A percentile compares a stretch with the other conserved stretches of the same genome.
Conservation (phyloP, 2,888 invertebrate species). For the Trichopoda pennipes region DNA sequence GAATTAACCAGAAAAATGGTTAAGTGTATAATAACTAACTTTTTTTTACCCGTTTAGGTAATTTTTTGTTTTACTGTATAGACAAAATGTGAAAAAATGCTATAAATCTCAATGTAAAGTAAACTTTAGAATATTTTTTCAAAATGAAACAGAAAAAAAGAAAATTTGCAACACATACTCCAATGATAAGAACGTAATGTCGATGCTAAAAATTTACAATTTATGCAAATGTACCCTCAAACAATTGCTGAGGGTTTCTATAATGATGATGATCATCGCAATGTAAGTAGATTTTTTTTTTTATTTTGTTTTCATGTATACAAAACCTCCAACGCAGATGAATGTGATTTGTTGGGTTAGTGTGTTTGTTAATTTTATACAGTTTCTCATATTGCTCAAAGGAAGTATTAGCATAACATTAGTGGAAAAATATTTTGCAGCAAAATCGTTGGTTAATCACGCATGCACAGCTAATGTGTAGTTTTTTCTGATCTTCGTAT, state of each 20-base stretch:
- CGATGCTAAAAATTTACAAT: slow-evolving; percentile 41
- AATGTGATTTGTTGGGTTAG: slow-evolving; percentile 22
- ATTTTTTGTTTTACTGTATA: neutral
- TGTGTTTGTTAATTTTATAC: slow-evolving; percentile 5
- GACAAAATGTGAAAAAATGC: slow-evolving; percentile 23
- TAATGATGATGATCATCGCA: slow-evolving; percentile 41
- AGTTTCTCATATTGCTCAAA: neutral
- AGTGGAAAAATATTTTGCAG: neutral
- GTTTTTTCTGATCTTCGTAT: neutral
- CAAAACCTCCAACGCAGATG: slow-evolving; percentile 8
- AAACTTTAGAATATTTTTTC: slow-evolving; percentile 13
- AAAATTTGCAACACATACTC: slow-evolving; percentile 34
- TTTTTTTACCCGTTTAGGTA: too few species aligned
- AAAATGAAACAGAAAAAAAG: slow-evolving; percentile 5
- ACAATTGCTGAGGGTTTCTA: slow-evolving; percentile 3
- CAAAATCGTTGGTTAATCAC: slow-evolving; percentile 22
- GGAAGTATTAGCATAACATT: neutral
- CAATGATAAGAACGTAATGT: slow-evolving; percentile 65
- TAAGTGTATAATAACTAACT: too few species aligned
- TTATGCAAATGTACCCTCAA: slow-evolving; percentile 48
- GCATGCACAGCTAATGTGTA: neutral
- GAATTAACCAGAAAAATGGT: too few species aligned
- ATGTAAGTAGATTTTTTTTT: neutral
- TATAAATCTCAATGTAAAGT: slow-evolving; percentile 43
- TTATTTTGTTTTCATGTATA: slow-evolving; percentile 8